Evolutionary conservation across 2,797 vertebrate genomes (phyloP).

Genomic region (Cyprinodon diabolis): DNA sequence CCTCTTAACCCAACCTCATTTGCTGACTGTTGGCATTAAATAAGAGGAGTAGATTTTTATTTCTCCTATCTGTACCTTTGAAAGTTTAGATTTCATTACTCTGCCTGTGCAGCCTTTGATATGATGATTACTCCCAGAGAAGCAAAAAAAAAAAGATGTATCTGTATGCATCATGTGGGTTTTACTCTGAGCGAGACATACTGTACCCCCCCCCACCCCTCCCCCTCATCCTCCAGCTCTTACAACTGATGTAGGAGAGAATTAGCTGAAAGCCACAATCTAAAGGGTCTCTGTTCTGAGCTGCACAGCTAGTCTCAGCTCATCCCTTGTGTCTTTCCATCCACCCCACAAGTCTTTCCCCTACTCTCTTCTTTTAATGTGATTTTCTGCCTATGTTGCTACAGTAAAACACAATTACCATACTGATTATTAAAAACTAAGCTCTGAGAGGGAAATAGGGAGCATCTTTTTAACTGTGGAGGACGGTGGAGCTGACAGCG

Average conservation of each 20-base stretch:
- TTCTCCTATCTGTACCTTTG: slow-evolving; percentile 33
- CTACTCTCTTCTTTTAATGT: slow-evolving; percentile 73
- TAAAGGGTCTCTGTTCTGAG: slow-evolving; percentile 53
- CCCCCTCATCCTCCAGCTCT: slow-evolving; percentile 14
- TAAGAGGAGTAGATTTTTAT: slow-evolving; percentile 24
- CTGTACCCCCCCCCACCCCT: slow-evolving; percentile 12
- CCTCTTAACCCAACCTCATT: slow-evolving; percentile 49
- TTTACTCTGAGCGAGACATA: slow-evolving; percentile 12
- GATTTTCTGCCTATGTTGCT: slow-evolving; percentile 78
- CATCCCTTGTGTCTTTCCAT: slow-evolving; percentile 35
- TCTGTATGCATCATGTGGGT: slow-evolving; percentile 25
- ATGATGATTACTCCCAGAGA: slow-evolving; percentile 38
- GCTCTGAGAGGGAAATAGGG: slow-evolving; percentile 17
- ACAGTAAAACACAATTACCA: slow-evolving; percentile 79
- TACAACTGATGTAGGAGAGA: slow-evolving; percentile 50
- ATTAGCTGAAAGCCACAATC: slow-evolving; percentile 61
- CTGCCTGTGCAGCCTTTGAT: slow-evolving; percentile 38
- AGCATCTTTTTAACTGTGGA: slow-evolving; percentile 32
- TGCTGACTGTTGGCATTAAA: slow-evolving; percentile 46
- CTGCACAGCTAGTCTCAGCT: slow-evolving; percentile 61
- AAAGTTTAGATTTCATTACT: slow-evolving; percentile 40
- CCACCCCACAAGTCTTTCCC: slow-evolving; percentile 8
- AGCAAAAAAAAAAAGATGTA: slow-evolving; percentile 12
- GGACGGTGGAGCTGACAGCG: slow-evolving; percentile 60
- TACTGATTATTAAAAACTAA: slow-evolving; percentile 57